A percentile compares a stretch with the other conserved stretches of the same genome.
These are phyloP conservation scores for Anguilla marmorata DNA, from an alignment of 2,797 vertebrate species.

Conservation along the genomic window DNA sequence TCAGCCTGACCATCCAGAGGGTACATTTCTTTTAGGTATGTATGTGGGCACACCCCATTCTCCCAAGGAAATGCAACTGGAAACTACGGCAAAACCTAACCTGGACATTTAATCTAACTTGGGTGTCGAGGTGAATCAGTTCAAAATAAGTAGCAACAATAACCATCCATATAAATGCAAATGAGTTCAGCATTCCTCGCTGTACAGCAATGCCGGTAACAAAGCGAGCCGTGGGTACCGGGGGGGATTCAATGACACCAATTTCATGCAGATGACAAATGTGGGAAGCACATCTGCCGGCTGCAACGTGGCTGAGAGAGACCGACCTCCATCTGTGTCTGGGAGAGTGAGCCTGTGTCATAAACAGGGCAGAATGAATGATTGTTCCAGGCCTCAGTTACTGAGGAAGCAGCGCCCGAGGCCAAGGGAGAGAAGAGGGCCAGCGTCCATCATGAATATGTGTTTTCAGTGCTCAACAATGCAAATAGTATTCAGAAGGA, in stretches of 20 bases:
- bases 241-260: conserved; percentile 6
- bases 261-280: conserved; percentile 28
- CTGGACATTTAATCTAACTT: background rate
- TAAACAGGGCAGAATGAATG: conserved; percentile 37
- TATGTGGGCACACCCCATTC: background rate
- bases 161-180: background rate
- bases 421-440: conserved; percentile 10
- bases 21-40: background rate
- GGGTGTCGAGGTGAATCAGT: background rate
- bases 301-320: conserved; percentile 41
- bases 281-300: conserved; percentile 42
- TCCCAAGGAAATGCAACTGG: background rate
- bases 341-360: conserved; percentile 39
- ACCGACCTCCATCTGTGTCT: conserved; percentile 45
- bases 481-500: background rate
- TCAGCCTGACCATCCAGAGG: background rate
- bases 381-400: conserved; percentile 48
- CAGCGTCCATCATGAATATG: conserved; percentile 5
- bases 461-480: conserved; percentile 26
- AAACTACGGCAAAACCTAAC: background rate
- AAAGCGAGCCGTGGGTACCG: background rate
- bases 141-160: background rate
- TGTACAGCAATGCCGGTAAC: background rate
- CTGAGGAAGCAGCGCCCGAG: conserved; percentile 20
- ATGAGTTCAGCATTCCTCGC: background rate